phyloP scores from a whole-genome alignment of 2,888 invertebrate genomes.

The Melinaea marsaeus region DNA sequence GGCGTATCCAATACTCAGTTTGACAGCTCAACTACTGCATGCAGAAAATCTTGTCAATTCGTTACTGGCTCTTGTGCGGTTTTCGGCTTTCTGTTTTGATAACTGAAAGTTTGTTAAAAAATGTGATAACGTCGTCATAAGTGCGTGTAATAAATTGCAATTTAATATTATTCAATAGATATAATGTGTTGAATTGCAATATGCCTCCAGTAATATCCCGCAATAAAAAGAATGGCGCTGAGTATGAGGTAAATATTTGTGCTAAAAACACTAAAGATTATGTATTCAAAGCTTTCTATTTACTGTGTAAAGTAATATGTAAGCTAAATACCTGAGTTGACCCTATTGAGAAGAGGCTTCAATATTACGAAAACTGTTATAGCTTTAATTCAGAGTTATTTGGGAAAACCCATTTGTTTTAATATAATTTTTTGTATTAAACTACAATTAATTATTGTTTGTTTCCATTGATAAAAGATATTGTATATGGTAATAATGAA shows the following conservation, averaged over 20 bases:
- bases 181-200: slow-evolving; percentile 25
- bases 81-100: slow-evolving; percentile 45
- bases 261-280: slow-evolving; percentile 25
- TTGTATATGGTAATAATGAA: too few relatives aligned
- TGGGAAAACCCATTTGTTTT: background rate
- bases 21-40: slow-evolving; percentile 6
- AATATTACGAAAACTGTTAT: background rate
- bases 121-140: slow-evolving; percentile 23
- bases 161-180: background rate
- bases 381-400: background rate
- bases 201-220: slow-evolving; percentile 74
- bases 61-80: slow-evolving; percentile 35
- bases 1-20: background rate
- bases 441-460: background rate
- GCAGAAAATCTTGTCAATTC: slow-evolving; percentile 34
- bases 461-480: too few relatives aligned
- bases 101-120: slow-evolving; percentile 26
- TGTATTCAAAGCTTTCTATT: slow-evolving; percentile 30
- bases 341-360: slow-evolving; percentile 4
- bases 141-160: slow-evolving; percentile 5
- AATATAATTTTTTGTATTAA: background rate
- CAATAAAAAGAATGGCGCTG: slow-evolving; percentile 67
- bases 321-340: slow-evolving; percentile 12
- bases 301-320: slow-evolving; percentile 14
- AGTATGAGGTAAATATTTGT: slow-evolving; percentile 68